phyloP scores from a whole-genome alignment of 2,113 vertebrate species.

The Redunca redunca region DNA sequence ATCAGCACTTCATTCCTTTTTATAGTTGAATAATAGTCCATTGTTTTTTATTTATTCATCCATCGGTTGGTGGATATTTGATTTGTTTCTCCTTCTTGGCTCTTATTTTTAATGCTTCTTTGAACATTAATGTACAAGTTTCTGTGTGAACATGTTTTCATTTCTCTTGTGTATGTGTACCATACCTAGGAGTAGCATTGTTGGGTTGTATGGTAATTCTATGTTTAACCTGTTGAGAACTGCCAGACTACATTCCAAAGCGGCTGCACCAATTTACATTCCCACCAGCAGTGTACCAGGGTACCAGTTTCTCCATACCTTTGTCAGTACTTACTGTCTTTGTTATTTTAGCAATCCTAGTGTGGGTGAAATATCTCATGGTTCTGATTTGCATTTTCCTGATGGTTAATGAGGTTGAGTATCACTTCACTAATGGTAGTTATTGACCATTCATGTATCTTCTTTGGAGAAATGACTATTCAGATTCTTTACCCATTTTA shows the following conservation, averaged over 20 bases:
- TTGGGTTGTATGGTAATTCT: background rate
- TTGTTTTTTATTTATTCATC: background rate
- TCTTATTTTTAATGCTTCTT: background rate
- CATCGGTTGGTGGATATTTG: background rate
- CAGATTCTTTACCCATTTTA: background rate
- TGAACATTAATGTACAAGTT: background rate
- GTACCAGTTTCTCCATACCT: background rate
- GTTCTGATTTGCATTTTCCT: background rate
- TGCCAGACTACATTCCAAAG: background rate
- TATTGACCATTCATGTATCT: background rate
- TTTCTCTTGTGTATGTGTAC: background rate
- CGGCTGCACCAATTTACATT: background rate
- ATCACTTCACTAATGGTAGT: background rate
- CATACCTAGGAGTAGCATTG: background rate
- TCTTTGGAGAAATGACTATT: background rate
- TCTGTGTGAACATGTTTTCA: background rate
- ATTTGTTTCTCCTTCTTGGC: background rate
- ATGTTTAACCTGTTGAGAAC: background rate
- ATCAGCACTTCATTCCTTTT: background rate
- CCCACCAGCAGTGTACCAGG: background rate
- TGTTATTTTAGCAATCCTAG: background rate
- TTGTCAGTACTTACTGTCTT: background rate
- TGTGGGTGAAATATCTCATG: background rate
- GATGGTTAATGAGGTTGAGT: background rate
- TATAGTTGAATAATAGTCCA: background rate